These are phyloP conservation scores for Betta splendens DNA, from an alignment of 2,797 vertebrate species.

Conservation along the genomic window DNA sequence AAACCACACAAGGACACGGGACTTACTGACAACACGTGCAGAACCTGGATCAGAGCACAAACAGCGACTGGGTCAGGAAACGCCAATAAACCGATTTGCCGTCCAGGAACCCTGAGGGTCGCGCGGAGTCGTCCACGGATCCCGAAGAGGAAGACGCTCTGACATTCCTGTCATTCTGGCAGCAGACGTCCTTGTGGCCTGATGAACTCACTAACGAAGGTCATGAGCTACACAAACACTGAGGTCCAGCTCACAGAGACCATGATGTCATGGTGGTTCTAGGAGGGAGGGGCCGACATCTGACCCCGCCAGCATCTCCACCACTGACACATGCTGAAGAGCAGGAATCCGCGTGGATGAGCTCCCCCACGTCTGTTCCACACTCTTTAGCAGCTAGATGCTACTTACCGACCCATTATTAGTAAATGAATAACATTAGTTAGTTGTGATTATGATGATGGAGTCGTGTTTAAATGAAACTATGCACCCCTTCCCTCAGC, in stretches of 20 bases:
- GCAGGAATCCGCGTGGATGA: constrained; percentile 9
- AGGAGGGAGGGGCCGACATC: constrained; percentile 10
- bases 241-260: not conserved
- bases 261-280: constrained; percentile 1
- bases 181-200: constrained; percentile 13
- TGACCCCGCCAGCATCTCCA: constrained; percentile 35
- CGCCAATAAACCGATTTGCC: constrained; percentile 20
- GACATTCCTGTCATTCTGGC: constrained; percentile 58
- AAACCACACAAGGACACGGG: constrained; percentile 27
- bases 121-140: constrained; percentile 27
- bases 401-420: too few species aligned
- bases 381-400: not conserved
- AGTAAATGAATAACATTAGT: too few species aligned
- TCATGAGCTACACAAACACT: constrained; percentile 17
- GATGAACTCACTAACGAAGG: constrained; percentile 27
- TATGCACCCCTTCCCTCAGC: constrained; percentile 18
- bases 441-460: too few species aligned
- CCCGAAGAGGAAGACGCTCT: constrained; percentile 26
- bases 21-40: not conserved
- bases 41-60: constrained; percentile 27
- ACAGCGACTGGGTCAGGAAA: constrained; percentile 13
- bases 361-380: constrained; percentile 4
- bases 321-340: constrained; percentile 7
- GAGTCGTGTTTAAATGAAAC: constrained; percentile 15
- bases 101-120: constrained; percentile 18